Evolutionary conservation across 2,888 invertebrate genomes (phyloP), one percentile per base, ranked within the genome.

Genomic region (Dasysyrphus albostriatus): DNA sequence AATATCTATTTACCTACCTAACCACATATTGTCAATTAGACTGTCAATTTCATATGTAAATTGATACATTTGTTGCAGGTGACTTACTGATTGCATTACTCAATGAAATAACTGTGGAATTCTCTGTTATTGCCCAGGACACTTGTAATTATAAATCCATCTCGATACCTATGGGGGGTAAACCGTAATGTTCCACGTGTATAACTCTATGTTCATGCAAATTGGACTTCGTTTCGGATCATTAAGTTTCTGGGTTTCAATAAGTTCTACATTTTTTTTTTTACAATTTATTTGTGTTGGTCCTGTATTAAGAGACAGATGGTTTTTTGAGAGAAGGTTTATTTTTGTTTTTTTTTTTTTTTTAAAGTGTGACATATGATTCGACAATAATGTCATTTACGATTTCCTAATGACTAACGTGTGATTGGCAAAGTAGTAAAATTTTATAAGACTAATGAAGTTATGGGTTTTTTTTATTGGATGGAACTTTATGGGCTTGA

Each of bases 91-190:
- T 78, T 87, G 85, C 82, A 70, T 87, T 82, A 73, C 73, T 42
- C 61, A 49, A 70, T 58, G 51, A 77, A 65, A 59, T 73, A 72
- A 70, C 75, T 61, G 63, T 72, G 24, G 24, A 77, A 81, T 81
- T 73, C 24, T 73, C 24, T 7, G 39, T 39, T n/a, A 37, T 59
- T 42, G 69, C 51, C 74, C 74, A 69, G 77, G 77, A 82, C 77
- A 85, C 39, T 84, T 82, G 82, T 82, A 85, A 85, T 85, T 85
- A 85, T 85, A 85, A 85, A 82, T 69, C 82, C 82, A 85, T 85
- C 85, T 78, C 51, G 37, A 51, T 54, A 16, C 5, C 47, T n/a
- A 47, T 67, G 59, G 51, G 83, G 76, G 83, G 76, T 54, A 58
- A 56, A 29, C 72, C 70, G 4, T 59, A 54, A 32, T 39, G 19